Evolutionary conservation across 2,113 vertebrate species (phyloP).

Genomic region (Pseudolaguvia tuberculata): DNA sequence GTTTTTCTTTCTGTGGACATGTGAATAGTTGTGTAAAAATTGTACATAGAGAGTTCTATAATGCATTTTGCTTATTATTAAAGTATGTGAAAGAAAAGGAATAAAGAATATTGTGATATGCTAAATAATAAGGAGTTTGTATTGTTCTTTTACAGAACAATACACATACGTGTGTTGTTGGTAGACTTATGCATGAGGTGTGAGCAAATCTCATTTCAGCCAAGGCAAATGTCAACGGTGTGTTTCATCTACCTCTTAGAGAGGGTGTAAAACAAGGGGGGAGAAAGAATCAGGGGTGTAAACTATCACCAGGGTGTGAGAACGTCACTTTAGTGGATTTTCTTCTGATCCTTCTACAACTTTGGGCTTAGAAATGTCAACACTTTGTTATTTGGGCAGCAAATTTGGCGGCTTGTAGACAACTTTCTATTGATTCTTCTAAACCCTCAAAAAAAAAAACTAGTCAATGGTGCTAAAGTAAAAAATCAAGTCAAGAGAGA

Average conservation of each 20-base stretch:
- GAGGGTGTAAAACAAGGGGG: constrained; percentile 16
- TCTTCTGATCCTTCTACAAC: constrained; percentile 32
- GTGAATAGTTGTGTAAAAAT: constrained; percentile 66
- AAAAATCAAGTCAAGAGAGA: not conserved
- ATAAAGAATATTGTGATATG: constrained; percentile 54
- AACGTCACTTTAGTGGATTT: constrained; percentile 54
- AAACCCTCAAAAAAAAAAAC: not conserved
- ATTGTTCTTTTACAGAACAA: not conserved
- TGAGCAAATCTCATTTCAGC: constrained; percentile 20
- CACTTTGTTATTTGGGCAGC: constrained; percentile 34
- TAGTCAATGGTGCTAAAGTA: not conserved
- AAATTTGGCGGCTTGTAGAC: constrained; percentile 1
- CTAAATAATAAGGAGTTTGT: not conserved
- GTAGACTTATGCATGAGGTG: not conserved
- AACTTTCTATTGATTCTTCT: not conserved
- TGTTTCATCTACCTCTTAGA: constrained; percentile 46
- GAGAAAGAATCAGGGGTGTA: constrained; percentile 44
- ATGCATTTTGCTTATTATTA: constrained; percentile 63
- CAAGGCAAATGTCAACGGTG: constrained; percentile 34
- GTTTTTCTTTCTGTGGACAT: constrained; percentile 48
- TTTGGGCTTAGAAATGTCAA: constrained; percentile 45
- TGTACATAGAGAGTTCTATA: constrained; percentile 68
- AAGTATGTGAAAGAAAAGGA: constrained; percentile 54
- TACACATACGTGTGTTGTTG: too few species aligned
- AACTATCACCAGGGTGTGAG: constrained; percentile 63